Evolutionary conservation across 1,140 invertebrate species (phyloP), one percentile per base, ranked within the genome.

Genomic region (Aricia agestis): DNA sequence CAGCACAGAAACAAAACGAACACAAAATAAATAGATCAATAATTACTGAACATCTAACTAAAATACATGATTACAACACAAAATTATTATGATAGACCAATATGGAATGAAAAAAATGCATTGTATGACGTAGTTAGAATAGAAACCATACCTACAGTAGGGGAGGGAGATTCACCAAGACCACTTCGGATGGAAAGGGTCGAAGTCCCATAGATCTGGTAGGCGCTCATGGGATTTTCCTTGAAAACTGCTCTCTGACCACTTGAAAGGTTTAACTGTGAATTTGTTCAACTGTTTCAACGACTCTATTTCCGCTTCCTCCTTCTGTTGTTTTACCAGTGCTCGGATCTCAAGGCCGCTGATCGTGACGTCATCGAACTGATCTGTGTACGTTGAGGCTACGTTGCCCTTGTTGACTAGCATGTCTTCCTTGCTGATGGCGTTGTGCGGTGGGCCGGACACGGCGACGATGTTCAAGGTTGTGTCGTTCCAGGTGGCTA

Each of bases 151-250:
- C n/a, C n/a, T n/a, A 52, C 6, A 19, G 59, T 69, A 59, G 57
- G 11, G 18, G 15, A 45, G 52, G 32, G 76, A 86, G 78, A 82
- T 85, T 90, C 82, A 92, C 92, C 90, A 92, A 42, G 89, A 87
- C 89, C 90, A 92, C 68, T 81, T 78, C 10, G 88, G 90, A 68
- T 75, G 75, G 65, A 89, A 88, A 0, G 80, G 80, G 57, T 80
- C 80, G 74, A 92, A 92, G 31, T 81, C 83, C 92, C 92, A 92
- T 66, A 80, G 72, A 68, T 92, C 90, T 0, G 92, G 90, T 6
- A 92, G 78, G 7, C 85, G 85, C 68, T 76, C 76, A 57, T 91
- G 92, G 10, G 84, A 69, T 31, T 74, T 73, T 18, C 86, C 80
- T 9, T 80, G 72, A 70, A 86, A 92, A 45, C 81, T 79, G 58